Percentiles rank a stretch among this genome's conserved stretches.
Conservation (phyloP, 1,140 invertebrate genomes). For the Ceratoteleas bidentatus region DNA sequence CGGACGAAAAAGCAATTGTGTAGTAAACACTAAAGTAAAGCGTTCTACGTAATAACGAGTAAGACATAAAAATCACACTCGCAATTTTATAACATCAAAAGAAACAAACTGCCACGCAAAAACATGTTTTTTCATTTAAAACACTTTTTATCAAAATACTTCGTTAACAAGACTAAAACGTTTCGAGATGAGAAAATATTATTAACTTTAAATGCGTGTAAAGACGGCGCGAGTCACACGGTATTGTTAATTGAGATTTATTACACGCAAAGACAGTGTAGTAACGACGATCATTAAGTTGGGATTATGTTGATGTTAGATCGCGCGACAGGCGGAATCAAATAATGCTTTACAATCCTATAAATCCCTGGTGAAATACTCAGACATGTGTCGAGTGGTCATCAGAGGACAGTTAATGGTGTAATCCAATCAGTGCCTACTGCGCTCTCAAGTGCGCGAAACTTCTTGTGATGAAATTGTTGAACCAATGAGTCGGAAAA, state of each 20-base stretch:
- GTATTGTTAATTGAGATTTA: no score
- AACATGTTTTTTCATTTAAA: background rate
- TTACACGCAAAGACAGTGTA: background rate
- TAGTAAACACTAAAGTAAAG: conserved; percentile 11
- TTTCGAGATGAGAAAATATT: no score
- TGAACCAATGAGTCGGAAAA: conserved; percentile 41
- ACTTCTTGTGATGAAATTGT: conserved; percentile 47
- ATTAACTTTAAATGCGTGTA: no score
- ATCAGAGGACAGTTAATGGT: conserved; percentile 65
- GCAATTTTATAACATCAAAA: no score
- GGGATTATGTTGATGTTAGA: conserved; percentile 26
- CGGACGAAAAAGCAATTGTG: background rate
- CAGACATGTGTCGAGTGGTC: conserved; percentile 56
- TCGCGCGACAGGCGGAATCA: conserved; percentile 46
- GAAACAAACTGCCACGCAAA: no score
- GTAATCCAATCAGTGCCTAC: conserved; percentile 67
- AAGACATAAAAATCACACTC: background rate
- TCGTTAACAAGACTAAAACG: no score
- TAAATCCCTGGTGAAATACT: conserved; percentile 64
- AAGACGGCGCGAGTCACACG: no score
- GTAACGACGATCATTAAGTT: conserved; percentile 3
- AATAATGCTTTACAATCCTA: conserved; percentile 52
- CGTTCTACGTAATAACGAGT: background rate
- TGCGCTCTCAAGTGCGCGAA: conserved; percentile 40
- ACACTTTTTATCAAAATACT: background rate